A percentile compares a stretch with the other conserved stretches of the same genome.
These are phyloP conservation scores for Camelus bactrianus DNA, from an alignment of 2,113 vertebrate genomes.

Conservation along the genomic window DNA sequence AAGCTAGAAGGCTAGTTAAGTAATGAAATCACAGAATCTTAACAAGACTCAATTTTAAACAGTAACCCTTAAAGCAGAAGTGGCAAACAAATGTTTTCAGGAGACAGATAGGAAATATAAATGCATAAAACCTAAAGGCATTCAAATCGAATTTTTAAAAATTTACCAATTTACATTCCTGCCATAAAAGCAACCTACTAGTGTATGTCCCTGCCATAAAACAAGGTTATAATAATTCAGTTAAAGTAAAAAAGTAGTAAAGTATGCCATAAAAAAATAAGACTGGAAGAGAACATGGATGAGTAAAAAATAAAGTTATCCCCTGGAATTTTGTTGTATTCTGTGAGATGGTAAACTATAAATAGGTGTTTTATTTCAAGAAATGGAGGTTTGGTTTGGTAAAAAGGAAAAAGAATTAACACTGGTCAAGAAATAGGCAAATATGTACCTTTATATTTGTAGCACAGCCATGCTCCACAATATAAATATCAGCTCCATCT, in stretches of 20 bases:
- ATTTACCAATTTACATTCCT: background rate
- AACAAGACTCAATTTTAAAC: background rate
- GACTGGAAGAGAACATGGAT: background rate
- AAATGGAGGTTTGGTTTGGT: background rate
- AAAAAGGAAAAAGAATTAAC: background rate
- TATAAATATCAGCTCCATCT: conserved; percentile 95
- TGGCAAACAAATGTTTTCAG: background rate
- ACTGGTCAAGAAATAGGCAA: background rate
- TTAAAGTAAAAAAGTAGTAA: background rate
- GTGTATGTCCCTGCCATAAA: background rate
- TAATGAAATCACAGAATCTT: background rate
- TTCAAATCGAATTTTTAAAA: conserved; percentile 14
- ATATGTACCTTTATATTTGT: conserved; percentile 93
- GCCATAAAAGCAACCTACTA: background rate
- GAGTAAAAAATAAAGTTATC: background rate
- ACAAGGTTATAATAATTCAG: background rate
- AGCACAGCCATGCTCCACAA: conserved; percentile 98
- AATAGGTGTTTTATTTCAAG: background rate
- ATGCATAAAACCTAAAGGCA: background rate
- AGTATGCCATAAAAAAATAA: background rate
- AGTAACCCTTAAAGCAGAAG: background rate
- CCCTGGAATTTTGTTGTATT: background rate
- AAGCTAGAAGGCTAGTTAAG: background rate
- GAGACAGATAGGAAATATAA: background rate
- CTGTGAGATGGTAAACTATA: background rate